Conservation (phyloP, 1,140 invertebrate species). For the Vollenhovia emeryi region DNA sequence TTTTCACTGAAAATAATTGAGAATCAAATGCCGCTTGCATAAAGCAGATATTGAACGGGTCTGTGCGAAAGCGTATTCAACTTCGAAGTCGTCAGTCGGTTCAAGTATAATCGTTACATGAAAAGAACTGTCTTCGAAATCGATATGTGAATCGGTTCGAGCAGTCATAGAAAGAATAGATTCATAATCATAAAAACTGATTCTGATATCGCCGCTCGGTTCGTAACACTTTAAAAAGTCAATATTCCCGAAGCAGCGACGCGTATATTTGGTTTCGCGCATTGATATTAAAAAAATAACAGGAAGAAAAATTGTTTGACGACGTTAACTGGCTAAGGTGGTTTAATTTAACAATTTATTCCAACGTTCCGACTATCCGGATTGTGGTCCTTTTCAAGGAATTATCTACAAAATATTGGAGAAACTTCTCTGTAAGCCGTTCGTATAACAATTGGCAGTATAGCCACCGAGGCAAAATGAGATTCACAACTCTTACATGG, state of each 20-base stretch:
- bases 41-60: background rate
- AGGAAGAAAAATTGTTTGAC: no score
- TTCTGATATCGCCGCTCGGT: background rate
- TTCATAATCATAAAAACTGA: background rate
- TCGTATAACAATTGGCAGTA: no score
- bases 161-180: background rate
- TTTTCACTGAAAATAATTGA: slow-evolving; percentile 2
- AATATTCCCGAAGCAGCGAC: background rate
- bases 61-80: background rate
- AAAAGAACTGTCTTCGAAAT: slow-evolving; percentile 10
- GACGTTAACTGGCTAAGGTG: no score
- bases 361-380: no score
- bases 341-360: no score
- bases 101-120: background rate
- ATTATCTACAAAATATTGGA: no score
- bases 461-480: no score
- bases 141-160: background rate
- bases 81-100: background rate
- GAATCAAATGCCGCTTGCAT: background rate
- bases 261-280: background rate
- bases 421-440: no score
- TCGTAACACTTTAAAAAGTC: background rate
- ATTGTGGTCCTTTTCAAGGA: no score
- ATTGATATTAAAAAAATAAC: background rate
- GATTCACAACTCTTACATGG: no score